Conservation (phyloP, 2,888 invertebrate genomes). For the Eutolmus rufibarbis region DNA sequence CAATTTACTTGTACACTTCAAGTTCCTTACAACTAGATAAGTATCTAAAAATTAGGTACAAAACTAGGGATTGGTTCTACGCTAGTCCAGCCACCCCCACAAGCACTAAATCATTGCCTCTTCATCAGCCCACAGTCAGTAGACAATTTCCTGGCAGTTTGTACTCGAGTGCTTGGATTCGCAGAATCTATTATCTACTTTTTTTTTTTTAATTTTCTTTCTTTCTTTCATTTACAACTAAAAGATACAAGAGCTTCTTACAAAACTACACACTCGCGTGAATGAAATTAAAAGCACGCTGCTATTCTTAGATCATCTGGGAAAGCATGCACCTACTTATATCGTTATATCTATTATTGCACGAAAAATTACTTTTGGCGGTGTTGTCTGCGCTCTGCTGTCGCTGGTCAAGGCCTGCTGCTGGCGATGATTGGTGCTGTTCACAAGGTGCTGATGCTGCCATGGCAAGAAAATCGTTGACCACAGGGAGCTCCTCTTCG, state of each 20-base stretch:
- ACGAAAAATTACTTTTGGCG: slow-evolving; percentile 26
- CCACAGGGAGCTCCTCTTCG: slow-evolving; percentile 5
- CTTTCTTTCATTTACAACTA: background rate
- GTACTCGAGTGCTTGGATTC: background rate
- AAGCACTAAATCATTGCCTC: background rate
- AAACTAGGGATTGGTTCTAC: background rate
- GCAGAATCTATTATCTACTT: background rate
- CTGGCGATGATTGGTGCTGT: background rate
- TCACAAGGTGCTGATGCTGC: background rate
- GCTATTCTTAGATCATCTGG: slow-evolving; percentile 27
- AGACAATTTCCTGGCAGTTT: background rate
- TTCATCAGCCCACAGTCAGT: background rate
- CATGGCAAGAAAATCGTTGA: background rate
- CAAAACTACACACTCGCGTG: background rate
- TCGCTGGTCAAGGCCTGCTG: background rate
- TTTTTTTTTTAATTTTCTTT: background rate
- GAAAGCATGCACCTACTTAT: slow-evolving; percentile 29
- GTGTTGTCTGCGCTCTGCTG: background rate
- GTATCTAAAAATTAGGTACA: slow-evolving; percentile 10
- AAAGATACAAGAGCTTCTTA: background rate
- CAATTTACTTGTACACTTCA: slow-evolving; percentile 27
- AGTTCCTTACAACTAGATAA: background rate
- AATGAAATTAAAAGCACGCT: slow-evolving; percentile 6
- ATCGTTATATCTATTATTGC: slow-evolving; percentile 24
- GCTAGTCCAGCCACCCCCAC: background rate